These are phyloP conservation scores for Tinamus major DNA, from an alignment of 2,797 vertebrate genomes.

Conservation along the genomic window DNA sequence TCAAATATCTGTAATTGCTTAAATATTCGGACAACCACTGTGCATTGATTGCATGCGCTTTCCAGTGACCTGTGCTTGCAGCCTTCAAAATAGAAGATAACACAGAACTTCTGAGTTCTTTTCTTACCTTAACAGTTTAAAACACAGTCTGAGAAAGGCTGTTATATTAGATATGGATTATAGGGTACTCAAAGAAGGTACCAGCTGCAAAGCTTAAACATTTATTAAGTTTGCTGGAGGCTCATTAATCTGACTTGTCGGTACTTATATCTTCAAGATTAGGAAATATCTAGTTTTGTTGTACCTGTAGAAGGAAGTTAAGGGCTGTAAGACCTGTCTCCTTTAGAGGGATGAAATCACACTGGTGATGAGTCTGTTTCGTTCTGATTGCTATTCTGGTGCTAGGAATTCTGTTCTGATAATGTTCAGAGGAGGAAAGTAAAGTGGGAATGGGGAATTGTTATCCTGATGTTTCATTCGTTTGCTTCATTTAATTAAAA, in stretches of 20 bases:
- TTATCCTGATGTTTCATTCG: neutral
- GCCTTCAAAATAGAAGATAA: neutral
- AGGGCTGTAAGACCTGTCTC: neutral
- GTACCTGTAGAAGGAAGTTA: neutral
- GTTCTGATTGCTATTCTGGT: neutral
- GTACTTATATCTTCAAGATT: neutral
- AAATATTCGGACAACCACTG: neutral
- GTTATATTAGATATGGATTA: neutral
- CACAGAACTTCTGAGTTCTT: neutral
- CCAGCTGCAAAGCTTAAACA: neutral
- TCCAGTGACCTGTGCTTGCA: neutral
- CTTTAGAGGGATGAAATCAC: neutral
- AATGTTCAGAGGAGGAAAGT: neutral
- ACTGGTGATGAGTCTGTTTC: neutral
- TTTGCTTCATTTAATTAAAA: neutral
- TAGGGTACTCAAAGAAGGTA: neutral
- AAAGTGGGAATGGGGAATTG: neutral
- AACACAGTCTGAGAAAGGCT: neutral
- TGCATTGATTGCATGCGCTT: rapidly evolving
- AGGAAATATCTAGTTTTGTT: neutral
- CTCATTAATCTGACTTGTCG: neutral
- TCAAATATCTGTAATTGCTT: neutral
- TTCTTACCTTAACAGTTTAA: neutral
- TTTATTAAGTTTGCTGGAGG: neutral
- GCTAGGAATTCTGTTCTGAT: neutral